These are phyloP conservation scores for Tetrax tetrax DNA, from an alignment of 2,113 vertebrate species.

Conservation along the genomic window DNA sequence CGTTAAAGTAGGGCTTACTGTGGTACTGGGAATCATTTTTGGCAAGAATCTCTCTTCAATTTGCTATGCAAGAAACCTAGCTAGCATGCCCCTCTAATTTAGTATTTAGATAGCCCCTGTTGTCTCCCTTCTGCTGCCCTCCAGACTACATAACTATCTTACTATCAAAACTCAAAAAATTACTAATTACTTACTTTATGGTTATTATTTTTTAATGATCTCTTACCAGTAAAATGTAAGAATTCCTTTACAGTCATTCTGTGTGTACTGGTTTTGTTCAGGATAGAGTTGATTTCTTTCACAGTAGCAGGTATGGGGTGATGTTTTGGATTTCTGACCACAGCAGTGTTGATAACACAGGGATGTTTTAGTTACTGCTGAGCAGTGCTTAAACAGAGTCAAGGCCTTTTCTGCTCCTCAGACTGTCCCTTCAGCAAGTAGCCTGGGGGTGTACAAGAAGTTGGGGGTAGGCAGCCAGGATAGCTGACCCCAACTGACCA, in stretches of 20 bases:
- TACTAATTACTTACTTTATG: neutral
- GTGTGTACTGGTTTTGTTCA: neutral
- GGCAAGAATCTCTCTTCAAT: neutral
- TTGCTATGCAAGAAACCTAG: neutral
- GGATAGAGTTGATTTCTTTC: neutral
- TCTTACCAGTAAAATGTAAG: neutral
- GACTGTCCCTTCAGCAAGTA: rapidly evolving
- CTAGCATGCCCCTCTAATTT: neutral
- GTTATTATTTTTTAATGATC: neutral
- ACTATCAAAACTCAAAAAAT: neutral
- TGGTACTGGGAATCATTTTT: neutral
- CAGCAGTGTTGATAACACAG: neutral
- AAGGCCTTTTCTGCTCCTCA: neutral
- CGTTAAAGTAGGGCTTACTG: neutral
- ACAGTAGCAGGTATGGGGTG: neutral
- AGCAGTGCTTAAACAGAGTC: neutral
- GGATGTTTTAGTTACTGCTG: neutral
- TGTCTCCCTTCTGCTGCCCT: neutral
- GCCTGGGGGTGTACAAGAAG: neutral
- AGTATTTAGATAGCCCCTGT: neutral
- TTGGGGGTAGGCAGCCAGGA: neutral
- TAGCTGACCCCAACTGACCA: neutral
- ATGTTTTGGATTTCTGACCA: neutral
- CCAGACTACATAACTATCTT: neutral
- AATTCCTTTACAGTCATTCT: neutral